Base-by-base conservation (phyloP, 2,888 invertebrate genomes). In the Erebia palarica region DNA sequence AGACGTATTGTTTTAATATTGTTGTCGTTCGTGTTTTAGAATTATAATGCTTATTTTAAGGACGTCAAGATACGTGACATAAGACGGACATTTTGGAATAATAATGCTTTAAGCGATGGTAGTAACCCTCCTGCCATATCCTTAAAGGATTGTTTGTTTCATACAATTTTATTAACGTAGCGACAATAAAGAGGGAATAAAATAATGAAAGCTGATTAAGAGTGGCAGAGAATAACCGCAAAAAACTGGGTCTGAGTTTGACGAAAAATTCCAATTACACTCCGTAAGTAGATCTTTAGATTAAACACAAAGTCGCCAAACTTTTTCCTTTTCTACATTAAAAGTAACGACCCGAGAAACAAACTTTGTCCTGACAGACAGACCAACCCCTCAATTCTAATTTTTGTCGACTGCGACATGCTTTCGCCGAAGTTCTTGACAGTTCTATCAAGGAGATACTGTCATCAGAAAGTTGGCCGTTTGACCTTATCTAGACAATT, bases 401-500 rank as follows among this genome's bases (percentile, higher is more conserved):
- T 73, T 71, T 67, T 57, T 65, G 69, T 47, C 49, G 72, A 69
- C 61, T 53, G 66, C 58, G 63, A 69, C 66, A 72, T 67, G 63
- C 69, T 69, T 58, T 58, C 42, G 49, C 49, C 55, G 49, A 71
- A 69, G 47, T 73, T 73, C 57, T 9, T 65, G 73, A 69, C 67
- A 61, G 49, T 68, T 59, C 58, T 58, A 73, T 71, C 59, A 64
- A 71, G 57, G 27, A 63, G 60, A 16, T 53, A 18, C 49, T 61
- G 55, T 61, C 55, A 63, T 27, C 64, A 16, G 44, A 55, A 66
- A 66, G 57, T 66, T 58, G 18, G 44, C 14, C 42, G 57, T 47
- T 66, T 58, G 57, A 18, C 57, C 66, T 66, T 18, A 44, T 18
- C 21, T 9, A 47, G n/a, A 58, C 42, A 27, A 66, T 66, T 66